Conservation (phyloP, 2,113 vertebrate genomes). For the Poeciliopsis prolifica region DNA sequence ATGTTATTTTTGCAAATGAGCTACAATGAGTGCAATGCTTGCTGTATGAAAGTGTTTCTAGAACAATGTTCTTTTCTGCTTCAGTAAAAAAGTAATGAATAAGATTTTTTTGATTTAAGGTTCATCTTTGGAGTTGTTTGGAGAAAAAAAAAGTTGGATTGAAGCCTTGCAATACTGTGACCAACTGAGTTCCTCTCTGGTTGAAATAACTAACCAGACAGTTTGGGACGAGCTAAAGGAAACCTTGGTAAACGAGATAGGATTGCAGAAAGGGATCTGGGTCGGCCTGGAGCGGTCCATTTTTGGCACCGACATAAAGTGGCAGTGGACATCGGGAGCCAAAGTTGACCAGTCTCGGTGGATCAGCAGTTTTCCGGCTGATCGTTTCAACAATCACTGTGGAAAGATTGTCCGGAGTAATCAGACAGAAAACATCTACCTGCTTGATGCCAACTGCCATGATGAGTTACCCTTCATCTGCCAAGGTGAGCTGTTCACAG, state of each 20-base stretch:
- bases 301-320: not conserved
- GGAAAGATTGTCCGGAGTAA: not conserved
- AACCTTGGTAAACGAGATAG: rapidly evolving
- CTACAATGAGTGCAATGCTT: too few species aligned
- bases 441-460: rapidly evolving
- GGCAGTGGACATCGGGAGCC: constrained; percentile 15
- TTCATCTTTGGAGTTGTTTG: not conserved
- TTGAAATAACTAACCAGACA: not conserved
- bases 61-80: too few species aligned
- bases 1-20: too few species aligned
- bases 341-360: not conserved
- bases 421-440: rapidly evolving
- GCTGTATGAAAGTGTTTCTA: too few species aligned
- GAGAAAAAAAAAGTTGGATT: not conserved
- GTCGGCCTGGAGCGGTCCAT: constrained; percentile 2
- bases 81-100: too few species aligned
- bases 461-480: constrained; percentile 6
- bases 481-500: not conserved
- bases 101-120: not conserved
- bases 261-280: not conserved
- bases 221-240: not conserved
- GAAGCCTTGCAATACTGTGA: not conserved
- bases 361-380: not conserved
- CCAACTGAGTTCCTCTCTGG: not conserved
- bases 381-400: not conserved